Evolutionary conservation across 2,797 vertebrate genomes (phyloP), one percentile per base, ranked within the genome.

Genomic region (Lacerta agilis): DNA sequence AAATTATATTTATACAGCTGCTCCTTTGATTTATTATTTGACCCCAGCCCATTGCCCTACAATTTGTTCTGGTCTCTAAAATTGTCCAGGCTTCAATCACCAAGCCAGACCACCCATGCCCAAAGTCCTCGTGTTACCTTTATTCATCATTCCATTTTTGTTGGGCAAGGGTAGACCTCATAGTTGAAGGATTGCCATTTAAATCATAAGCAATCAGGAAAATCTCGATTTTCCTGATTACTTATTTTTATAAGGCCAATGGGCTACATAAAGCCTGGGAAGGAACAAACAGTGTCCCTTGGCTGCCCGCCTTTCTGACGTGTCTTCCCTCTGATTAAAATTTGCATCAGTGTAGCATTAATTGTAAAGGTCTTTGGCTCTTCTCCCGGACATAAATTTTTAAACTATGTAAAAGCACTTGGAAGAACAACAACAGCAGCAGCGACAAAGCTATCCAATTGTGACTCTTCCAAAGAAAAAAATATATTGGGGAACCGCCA

Each of bases 321-420:
- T 78, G 64, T 20, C 61, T 86, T 86, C 29, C 49, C 23, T 23
- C 36, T 29, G 73, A 71, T 76, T 76, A 85, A 66, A 81, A 69
- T 76, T 82, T 61, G 55, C 80, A 83, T 23, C 55, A 41, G 10
- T 49, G 20, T 78, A 61, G 9, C 38, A 43, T 86, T 86, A 80
- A 80, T 33, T 66, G 78, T 38, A 89, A 86, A 78, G 64, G 81
- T 36, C 72, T 20, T 38, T 87, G 82, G 85, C 49, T 86, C 45
- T 80, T 75, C 38, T 61, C 43, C 45, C 36, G 13, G 71, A 33
- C 45, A 78, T 75, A 58, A 79, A 73, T 82, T 82, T 77, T 82
- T 73, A 38, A 77, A 66, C 36, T 79, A 55, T 69, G 69, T 58
- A 73, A 71, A 55, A 80, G 8, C 64, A 67, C 49, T 55, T 55